Base-by-base conservation (phyloP, 2,888 invertebrate species). In the Ferdinandea cuprea region DNA sequence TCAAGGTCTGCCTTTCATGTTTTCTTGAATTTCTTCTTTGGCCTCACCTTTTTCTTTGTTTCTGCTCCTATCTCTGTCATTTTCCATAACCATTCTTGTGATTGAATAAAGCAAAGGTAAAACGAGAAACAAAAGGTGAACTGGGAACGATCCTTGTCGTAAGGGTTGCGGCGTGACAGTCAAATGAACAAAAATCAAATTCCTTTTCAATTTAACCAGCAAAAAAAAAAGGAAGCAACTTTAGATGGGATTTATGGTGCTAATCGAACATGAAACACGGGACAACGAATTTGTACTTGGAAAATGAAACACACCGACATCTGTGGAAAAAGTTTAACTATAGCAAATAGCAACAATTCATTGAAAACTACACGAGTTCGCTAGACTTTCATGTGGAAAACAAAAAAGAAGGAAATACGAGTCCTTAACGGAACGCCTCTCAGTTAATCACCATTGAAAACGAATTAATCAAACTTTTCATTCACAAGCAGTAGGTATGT, bases 111-210 rank as follows among this genome's bases (percentile, higher is more conserved):
- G 44, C 44, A 19, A 30, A 15, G 15, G 59, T 42, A 25, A 58
- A 59, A 40, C 4, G 40, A 59, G n/a, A 52, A 52, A 72, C 61
- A 72, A 72, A 63, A 46, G 56, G n/a, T 19, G 13, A 32, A 54
- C 46, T 7, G 32, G 19, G 4, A 21, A 21, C 25, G 17, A 28
- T 9, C 35, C 19, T 32, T 11, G 25, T 28, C 54, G 25, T 3
- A 50, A 42, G 59, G 71, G 59, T 59, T 71, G 44, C 44, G 44
- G 35, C 72, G 72, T 72, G 72, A 72, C 72, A 63, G 61, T 54
- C 52, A 72, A 63, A 54, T 72, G 72, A 72, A 72, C 72, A 72
- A 52, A 61, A 61, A 42, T 50, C 52, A 50, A 54, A 40, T 25
- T 15, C 54, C 35, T 46, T 68, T 68, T 58, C 46, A 8, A 11